Conservation (phyloP, 2,888 invertebrate genomes). For the Rhamnusium bicolor region DNA sequence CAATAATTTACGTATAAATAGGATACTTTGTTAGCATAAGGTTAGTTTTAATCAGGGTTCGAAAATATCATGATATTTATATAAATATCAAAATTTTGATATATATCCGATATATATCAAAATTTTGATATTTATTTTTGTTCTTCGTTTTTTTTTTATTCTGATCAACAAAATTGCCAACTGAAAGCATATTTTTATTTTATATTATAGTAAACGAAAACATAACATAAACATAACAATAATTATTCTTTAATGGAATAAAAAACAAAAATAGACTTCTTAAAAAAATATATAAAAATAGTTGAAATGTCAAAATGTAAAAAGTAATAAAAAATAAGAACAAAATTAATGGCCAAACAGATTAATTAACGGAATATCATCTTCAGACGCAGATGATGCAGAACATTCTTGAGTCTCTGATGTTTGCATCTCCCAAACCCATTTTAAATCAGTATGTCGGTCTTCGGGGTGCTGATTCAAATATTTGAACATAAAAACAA, state of each 20-base stretch:
- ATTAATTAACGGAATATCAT: conserved; percentile 1
- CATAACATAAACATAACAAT: conserved; percentile 2
- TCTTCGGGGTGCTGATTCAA: background rate
- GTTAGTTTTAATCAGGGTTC: too few relatives aligned
- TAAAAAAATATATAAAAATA: conserved; percentile 1
- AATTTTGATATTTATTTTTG: conserved; percentile 3
- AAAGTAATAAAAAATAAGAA: conserved; percentile 2
- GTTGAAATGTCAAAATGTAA: conserved; percentile 1
- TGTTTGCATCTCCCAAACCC: background rate
- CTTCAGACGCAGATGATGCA: background rate
- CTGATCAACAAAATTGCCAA: conserved; percentile 4
- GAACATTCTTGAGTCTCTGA: background rate
- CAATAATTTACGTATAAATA: too few relatives aligned
- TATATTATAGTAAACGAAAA: background rate
- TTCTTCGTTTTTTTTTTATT: background rate
- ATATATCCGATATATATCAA: conserved; percentile 2
- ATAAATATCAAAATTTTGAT: too few relatives aligned
- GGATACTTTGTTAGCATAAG: too few relatives aligned
- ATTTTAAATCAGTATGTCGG: conserved; percentile 3
- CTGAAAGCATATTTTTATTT: background rate
- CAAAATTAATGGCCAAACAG: background rate
- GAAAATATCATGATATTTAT: too few relatives aligned
- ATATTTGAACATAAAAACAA: conserved; percentile 1
- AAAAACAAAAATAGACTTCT: background rate
- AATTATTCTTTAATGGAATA: background rate